Evolutionary conservation across 1,140 invertebrate species (phyloP).

Genomic region (Aculops lycopersici): DNA sequence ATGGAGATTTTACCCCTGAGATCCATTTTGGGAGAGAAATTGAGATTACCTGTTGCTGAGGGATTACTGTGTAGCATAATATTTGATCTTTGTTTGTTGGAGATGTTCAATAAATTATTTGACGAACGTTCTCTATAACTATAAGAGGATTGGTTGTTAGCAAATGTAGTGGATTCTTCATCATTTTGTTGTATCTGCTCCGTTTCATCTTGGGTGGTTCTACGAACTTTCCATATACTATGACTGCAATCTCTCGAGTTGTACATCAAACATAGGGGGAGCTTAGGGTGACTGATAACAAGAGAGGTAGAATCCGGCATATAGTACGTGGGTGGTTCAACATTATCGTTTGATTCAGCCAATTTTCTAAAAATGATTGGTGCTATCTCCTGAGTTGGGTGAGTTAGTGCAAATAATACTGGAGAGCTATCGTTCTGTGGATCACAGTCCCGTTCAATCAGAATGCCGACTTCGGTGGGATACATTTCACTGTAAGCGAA

Average conservation of each 20-base stretch:
- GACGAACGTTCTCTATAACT: not conserved
- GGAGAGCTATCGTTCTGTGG: constrained; percentile 14
- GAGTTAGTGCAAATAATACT: constrained; percentile 41
- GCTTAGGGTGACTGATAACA: constrained; percentile 26
- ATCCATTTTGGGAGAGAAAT: not conserved
- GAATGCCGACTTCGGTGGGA: constrained; percentile 37
- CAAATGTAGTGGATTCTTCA: constrained; percentile 6
- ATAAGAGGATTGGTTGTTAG: not conserved
- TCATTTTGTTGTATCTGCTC: constrained; percentile 15
- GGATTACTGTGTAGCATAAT: not conserved
- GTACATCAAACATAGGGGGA: constrained; percentile 34
- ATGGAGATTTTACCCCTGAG: not conserved
- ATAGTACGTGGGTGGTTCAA: not conserved
- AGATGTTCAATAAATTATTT: not conserved
- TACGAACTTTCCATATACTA: constrained; percentile 43
- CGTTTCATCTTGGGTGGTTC: constrained; percentile 34
- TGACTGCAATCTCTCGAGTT: constrained; percentile 37
- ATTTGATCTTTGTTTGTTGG: not conserved
- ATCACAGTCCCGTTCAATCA: constrained; percentile 24
- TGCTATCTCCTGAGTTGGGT: constrained; percentile 57
- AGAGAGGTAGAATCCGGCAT: constrained; percentile 4
- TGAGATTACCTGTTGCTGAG: not conserved
- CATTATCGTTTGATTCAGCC: constrained; percentile 1
- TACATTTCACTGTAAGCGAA: constrained; percentile 22
- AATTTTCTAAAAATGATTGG: constrained; percentile 34